Percentiles rank a stretch among this genome's conserved stretches.
phyloP scores from a whole-genome alignment of 1,140 invertebrate genomes.

The Carposina sasakii region DNA sequence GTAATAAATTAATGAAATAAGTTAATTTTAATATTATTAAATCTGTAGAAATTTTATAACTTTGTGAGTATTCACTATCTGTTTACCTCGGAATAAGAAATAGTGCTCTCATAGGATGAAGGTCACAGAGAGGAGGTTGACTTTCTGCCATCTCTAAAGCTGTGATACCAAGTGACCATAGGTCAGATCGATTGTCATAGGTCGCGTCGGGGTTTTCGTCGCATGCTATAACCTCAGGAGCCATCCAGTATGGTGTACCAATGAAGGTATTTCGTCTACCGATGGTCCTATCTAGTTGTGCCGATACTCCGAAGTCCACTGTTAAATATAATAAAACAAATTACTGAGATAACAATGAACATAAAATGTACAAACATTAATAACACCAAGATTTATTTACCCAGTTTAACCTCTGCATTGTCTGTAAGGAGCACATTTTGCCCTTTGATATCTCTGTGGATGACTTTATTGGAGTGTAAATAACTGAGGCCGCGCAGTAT shows the following conservation, averaged over 20 bases:
- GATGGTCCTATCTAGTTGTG: constrained; percentile 98
- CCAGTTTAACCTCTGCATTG: constrained; percentile 99
- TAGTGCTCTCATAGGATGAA: constrained; percentile 99
- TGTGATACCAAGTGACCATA: constrained; percentile 99
- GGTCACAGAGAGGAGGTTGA: constrained; percentile 97
- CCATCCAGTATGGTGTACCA: constrained; percentile 99
- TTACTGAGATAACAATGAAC: neutral
- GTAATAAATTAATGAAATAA: constrained; percentile 18
- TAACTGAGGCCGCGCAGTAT: constrained; percentile 97
- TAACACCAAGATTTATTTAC: constrained; percentile 61
- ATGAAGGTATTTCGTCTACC: constrained; percentile 99
- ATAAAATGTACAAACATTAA: neutral
- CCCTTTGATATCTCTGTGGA: constrained; percentile 99
- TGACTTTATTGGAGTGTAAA: constrained; percentile 99
- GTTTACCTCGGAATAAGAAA: constrained; percentile 95
- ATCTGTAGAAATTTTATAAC: neutral
- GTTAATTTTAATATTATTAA: neutral
- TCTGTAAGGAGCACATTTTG: constrained; percentile 99
- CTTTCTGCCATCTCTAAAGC: constrained; percentile 99
- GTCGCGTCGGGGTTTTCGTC: constrained; percentile 99
- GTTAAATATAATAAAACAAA: constrained; percentile 20
- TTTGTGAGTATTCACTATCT: too few species aligned
- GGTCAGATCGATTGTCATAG: constrained; percentile 98
- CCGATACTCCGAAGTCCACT: constrained; percentile 99
- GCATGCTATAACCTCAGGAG: constrained; percentile 98